Percentiles rank a stretch among this genome's conserved stretches.
phyloP scores from a whole-genome alignment of 1,140 invertebrate genomes.

The Atta colombica region DNA sequence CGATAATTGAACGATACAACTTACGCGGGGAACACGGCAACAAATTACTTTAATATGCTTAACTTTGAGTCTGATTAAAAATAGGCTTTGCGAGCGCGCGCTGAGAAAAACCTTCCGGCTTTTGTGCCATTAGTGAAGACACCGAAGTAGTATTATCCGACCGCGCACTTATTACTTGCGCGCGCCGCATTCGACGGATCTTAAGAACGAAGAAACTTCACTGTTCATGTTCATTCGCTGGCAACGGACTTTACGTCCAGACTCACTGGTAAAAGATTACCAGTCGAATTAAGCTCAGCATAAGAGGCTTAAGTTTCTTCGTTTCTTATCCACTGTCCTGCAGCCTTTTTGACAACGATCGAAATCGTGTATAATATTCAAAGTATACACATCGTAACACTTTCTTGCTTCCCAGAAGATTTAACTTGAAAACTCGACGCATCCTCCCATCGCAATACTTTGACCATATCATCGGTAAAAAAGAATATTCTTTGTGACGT shows the following conservation, averaged over 20 bases:
- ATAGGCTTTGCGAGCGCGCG: not conserved
- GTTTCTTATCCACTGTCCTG: not conserved
- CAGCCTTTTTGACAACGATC: not conserved
- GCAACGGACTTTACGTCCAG: constrained; percentile 69
- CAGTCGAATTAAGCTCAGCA: constrained; percentile 68
- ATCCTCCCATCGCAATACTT: not conserved
- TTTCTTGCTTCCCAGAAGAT: not conserved
- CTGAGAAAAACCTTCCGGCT: not conserved
- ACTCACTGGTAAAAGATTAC: constrained; percentile 69
- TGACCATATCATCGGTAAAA: not conserved
- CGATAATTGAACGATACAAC: not conserved
- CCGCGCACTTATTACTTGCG: constrained; percentile 49
- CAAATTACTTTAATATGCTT: constrained; percentile 1
- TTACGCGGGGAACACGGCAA: not conserved
- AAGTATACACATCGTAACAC: not conserved
- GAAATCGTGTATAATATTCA: constrained; percentile 43
- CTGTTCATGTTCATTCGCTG: constrained; percentile 33
- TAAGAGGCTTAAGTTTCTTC: constrained; percentile 71
- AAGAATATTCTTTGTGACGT: constrained; percentile 36
- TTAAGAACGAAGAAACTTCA: constrained; percentile 45
- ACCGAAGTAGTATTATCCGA: constrained; percentile 41
- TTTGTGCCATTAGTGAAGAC: constrained; percentile 35
- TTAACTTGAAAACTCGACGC: constrained; percentile 9
- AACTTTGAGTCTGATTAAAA: constrained; percentile 33
- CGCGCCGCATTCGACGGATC: constrained; percentile 47